Conservation (phyloP, 2,888 invertebrate species). For the Mechanitis mazaeus region DNA sequence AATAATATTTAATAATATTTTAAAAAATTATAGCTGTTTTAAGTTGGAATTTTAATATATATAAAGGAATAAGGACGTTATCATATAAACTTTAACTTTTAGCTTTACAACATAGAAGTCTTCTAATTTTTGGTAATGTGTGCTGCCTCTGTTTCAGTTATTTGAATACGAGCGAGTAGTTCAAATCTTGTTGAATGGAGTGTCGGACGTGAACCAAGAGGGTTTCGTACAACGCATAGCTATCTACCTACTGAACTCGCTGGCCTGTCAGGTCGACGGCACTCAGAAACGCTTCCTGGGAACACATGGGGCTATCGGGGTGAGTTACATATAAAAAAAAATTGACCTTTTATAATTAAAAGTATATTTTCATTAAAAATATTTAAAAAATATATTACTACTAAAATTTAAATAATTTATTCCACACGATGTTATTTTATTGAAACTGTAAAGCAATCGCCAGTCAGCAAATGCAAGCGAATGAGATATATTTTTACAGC, state of each 20-base stretch:
- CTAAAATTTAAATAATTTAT: neutral
- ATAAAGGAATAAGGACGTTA: no score
- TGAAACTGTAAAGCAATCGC: no score
- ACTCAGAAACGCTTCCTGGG: slow-evolving; percentile 94
- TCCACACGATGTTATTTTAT: no score
- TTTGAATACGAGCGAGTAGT: slow-evolving; percentile 94
- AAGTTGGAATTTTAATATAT: no score
- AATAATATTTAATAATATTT: no score
- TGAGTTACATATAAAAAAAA: slow-evolving; percentile 54
- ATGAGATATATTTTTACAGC: no score
- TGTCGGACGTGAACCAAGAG: slow-evolving; percentile 88
- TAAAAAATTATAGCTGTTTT: no score
- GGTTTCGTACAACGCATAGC: slow-evolving; percentile 96
- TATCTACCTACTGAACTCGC: slow-evolving; percentile 94
- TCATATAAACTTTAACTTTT: no score
- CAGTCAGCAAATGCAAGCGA: no score
- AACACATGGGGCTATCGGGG: slow-evolving; percentile 89
- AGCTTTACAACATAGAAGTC: neutral
- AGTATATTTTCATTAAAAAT: neutral
- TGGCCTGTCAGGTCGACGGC: slow-evolving; percentile 97
- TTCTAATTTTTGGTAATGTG: neutral
- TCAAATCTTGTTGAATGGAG: slow-evolving; percentile 87
- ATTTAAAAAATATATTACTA: neutral
- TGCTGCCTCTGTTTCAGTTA: slow-evolving; percentile 74
- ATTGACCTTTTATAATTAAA: neutral